Conservation (phyloP, 2,888 invertebrate species). For the Mesorhabditis belari region DNA sequence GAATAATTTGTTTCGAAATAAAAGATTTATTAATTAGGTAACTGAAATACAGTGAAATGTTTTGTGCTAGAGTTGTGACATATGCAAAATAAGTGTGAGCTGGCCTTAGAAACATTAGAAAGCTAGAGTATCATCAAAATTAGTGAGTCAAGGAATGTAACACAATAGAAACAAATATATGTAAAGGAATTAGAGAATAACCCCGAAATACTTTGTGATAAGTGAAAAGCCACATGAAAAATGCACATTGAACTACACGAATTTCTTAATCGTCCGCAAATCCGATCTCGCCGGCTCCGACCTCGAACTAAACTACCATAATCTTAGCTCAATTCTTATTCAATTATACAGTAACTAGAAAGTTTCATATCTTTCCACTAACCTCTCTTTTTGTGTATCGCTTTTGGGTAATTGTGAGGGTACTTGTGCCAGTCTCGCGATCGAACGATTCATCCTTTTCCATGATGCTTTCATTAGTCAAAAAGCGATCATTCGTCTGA, state of each 20-base stretch:
- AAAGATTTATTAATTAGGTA: no score
- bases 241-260: background rate
- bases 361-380: background rate
- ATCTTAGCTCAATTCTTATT: background rate
- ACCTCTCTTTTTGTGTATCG: slow-evolving; percentile 2
- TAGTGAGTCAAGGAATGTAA: no score
- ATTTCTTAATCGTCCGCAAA: slow-evolving; percentile 7
- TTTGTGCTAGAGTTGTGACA: no score
- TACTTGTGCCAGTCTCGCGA: background rate
- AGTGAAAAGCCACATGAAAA: no score
- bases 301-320: background rate
- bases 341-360: background rate
- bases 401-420: background rate
- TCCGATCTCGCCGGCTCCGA: slow-evolving; percentile 5
- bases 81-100: no score
- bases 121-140: no score
- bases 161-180: no score
- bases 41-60: no score
- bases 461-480: background rate
- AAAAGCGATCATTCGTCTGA: background rate
- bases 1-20: no score
- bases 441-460: slow-evolving; percentile 1
- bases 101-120: no score
- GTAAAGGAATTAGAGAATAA: no score
- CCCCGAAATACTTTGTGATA: no score